A percentile compares a stretch with the other conserved stretches of the same genome.
These are phyloP conservation scores for Neopipo cinnamomea DNA, from an alignment of 2,113 vertebrate genomes.

Conservation along the genomic window DNA sequence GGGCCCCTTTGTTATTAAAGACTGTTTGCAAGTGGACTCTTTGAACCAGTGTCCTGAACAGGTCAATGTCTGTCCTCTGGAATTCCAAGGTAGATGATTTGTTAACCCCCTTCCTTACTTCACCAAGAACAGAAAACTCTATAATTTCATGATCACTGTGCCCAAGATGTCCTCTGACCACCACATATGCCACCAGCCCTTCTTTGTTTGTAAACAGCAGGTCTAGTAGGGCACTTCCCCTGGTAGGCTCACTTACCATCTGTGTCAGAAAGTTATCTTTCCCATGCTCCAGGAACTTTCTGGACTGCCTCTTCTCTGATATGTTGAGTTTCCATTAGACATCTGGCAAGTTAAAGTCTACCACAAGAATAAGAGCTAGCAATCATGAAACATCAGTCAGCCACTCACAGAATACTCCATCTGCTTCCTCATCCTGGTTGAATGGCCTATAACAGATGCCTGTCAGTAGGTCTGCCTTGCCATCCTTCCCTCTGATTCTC, in stretches of 20 bases:
- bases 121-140: neutral
- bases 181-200: neutral
- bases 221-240: neutral
- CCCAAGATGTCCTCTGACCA: neutral
- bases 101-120: neutral
- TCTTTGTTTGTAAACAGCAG: neutral
- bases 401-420: neutral
- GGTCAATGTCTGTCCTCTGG: neutral
- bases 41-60: neutral
- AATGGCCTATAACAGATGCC: neutral
- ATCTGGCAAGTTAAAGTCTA: neutral
- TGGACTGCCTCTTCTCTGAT: neutral
- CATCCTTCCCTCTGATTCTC: neutral
- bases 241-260: neutral
- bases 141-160: neutral
- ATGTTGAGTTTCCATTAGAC: neutral
- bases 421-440: neutral
- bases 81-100: neutral
- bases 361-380: neutral
- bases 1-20: neutral
- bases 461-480: neutral
- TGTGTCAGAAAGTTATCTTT: neutral
- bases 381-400: rapidly evolving
- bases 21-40: neutral
- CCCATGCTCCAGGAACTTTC: neutral